A percentile compares a stretch with the other conserved stretches of the same genome.
These are phyloP conservation scores for Mus spicilegus DNA, from an alignment of 2,113 vertebrate genomes.

Conservation along the genomic window DNA sequence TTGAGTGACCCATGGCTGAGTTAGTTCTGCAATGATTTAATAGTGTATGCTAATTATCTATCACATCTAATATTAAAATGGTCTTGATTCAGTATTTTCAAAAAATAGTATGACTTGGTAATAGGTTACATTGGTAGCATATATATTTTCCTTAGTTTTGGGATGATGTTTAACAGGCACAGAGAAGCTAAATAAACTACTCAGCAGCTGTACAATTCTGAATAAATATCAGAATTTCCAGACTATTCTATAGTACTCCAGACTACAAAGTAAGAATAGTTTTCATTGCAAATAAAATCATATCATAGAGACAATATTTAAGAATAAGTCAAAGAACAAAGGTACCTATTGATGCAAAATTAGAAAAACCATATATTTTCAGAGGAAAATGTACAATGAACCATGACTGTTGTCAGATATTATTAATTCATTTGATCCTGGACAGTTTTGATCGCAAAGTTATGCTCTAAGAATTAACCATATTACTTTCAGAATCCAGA, in stretches of 20 bases:
- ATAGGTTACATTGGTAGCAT: not conserved
- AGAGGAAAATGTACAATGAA: not conserved
- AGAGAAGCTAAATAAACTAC: not conserved
- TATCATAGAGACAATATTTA: not conserved
- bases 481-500: not conserved
- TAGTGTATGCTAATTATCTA: not conserved
- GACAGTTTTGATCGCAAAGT: no score
- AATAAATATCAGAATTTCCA: not conserved
- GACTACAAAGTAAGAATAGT: not conserved
- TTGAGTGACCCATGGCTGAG: no score
- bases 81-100: not conserved
- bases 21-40: not conserved
- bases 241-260: not conserved
- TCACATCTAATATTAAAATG: not conserved
- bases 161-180: not conserved
- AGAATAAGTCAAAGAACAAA: not conserved
- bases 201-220: not conserved
- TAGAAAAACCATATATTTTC: not conserved
- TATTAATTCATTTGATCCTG: not conserved
- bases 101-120: not conserved
- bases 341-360: not conserved
- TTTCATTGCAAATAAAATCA: not conserved
- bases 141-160: not conserved
- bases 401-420: not conserved
- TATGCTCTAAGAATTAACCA: not conserved